A percentile compares a stretch with the other conserved stretches of the same genome.
Evolutionary conservation across 2,888 invertebrate species (phyloP).

Genomic region (Lycocerus yunnanus): DNA sequence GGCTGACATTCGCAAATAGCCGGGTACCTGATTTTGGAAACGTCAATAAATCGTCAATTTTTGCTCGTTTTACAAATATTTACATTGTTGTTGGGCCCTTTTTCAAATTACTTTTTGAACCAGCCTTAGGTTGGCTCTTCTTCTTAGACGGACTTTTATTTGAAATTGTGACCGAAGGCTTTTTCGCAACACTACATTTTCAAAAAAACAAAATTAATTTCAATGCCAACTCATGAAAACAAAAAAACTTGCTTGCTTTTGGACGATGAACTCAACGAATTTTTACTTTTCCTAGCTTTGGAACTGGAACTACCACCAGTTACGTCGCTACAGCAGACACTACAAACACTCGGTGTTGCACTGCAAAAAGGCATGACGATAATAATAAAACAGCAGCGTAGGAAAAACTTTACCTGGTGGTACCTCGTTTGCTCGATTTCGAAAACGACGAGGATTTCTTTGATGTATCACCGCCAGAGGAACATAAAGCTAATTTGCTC

Average conservation of each 20-base stretch:
- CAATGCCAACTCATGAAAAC: too few species aligned
- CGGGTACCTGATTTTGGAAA: constrained; percentile 29
- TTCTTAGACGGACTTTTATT: neutral
- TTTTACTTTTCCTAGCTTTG: neutral
- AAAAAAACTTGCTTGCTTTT: neutral
- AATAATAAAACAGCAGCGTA: neutral
- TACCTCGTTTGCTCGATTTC: neutral
- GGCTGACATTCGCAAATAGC: constrained; percentile 45
- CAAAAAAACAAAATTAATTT: neutral
- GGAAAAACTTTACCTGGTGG: neutral
- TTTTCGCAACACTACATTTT: neutral
- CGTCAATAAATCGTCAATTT: neutral
- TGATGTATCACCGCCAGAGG: neutral
- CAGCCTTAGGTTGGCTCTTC: neutral
- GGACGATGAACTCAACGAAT: neutral
- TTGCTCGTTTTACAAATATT: neutral
- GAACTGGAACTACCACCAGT: neutral
- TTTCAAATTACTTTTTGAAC: neutral
- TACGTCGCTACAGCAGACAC: neutral
- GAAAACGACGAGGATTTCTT: neutral
- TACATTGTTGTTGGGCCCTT: neutral
- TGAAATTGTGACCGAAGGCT: neutral
- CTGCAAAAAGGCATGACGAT: neutral
- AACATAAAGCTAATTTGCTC: neutral
- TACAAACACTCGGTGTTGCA: neutral